phyloP scores from a whole-genome alignment of 2,888 invertebrate genomes.

The Pediacus dermestoides region DNA sequence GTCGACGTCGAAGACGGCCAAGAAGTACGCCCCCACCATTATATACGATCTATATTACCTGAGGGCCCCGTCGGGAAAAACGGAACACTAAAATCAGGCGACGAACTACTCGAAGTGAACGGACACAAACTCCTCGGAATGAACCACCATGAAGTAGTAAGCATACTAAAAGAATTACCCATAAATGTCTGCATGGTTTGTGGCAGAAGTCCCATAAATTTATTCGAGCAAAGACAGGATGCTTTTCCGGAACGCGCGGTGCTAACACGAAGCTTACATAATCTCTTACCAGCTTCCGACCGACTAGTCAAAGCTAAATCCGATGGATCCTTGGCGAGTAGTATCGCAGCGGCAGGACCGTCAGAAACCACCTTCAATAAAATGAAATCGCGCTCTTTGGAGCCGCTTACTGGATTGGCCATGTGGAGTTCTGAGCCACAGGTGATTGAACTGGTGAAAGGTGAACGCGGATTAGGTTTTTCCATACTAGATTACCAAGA shows the following conservation, averaged over 20 bases:
- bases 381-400: slow-evolving; percentile 84
- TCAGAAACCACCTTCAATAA: slow-evolving; percentile 57
- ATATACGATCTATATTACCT: slow-evolving; percentile 94
- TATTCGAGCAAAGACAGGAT: slow-evolving; percentile 39
- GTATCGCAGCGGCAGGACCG: slow-evolving; percentile 56
- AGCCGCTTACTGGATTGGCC: slow-evolving; percentile 95
- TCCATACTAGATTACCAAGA: slow-evolving; percentile 95
- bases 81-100: slow-evolving; percentile 84
- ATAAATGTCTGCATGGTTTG: slow-evolving; percentile 89
- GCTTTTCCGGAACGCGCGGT: slow-evolving; percentile 43
- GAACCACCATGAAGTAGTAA: slow-evolving; percentile 93
- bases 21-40: slow-evolving; percentile 97
- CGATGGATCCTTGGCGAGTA: slow-evolving; percentile 76
- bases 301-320: slow-evolving; percentile 86
- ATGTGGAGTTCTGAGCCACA: slow-evolving; percentile 99
- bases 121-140: slow-evolving; percentile 83
- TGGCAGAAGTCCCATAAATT: slow-evolving; percentile 57
- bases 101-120: slow-evolving; percentile 94
- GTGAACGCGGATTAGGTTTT: slow-evolving; percentile 96
- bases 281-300: slow-evolving; percentile 63
- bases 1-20: slow-evolving; percentile 96
- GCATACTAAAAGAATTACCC: slow-evolving; percentile 87
- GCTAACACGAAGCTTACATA: slow-evolving; percentile 59
- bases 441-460: slow-evolving; percentile 93
- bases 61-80: slow-evolving; percentile 97